A percentile compares a stretch with the other conserved stretches of the same genome.
Evolutionary conservation across 2,797 vertebrate species (phyloP).

Genomic region (Scarus forsteni): DNA sequence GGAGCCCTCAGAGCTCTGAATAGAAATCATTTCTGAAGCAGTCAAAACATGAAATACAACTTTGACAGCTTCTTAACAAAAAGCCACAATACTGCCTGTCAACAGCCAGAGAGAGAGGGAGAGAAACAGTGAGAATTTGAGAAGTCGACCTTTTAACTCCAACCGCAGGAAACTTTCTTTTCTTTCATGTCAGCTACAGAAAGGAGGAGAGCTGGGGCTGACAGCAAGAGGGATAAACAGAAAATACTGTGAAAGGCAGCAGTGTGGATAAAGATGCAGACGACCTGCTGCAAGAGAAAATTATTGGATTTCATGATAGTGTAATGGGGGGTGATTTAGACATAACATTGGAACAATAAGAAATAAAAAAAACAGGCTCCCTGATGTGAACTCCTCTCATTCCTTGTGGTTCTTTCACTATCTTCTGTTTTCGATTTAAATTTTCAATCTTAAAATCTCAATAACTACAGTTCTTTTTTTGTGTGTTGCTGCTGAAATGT

Average conservation of each 20-base stretch:
- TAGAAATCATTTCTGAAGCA: slow-evolving; percentile 5
- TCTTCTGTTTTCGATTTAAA: too few relatives aligned
- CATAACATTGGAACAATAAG: neutral
- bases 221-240: slow-evolving; percentile 32
- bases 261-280: slow-evolving; percentile 4
- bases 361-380: neutral
- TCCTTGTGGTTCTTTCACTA: too few relatives aligned
- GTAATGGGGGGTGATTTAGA: neutral
- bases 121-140: slow-evolving; percentile 3
- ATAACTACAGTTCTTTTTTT: too few relatives aligned
- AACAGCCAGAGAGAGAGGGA: neutral
- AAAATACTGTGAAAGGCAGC: neutral
- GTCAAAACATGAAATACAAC: slow-evolving; percentile 34
- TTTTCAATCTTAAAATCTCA: too few relatives aligned
- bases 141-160: slow-evolving; percentile 47
- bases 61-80: slow-evolving; percentile 49
- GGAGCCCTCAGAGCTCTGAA: slow-evolving; percentile 10
- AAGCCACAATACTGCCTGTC: slow-evolving; percentile 20
- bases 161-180: slow-evolving; percentile 26
- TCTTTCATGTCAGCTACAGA: slow-evolving; percentile 23
- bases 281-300: neutral
- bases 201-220: neutral
- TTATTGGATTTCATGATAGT: neutral
- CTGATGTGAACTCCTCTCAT: too few relatives aligned
- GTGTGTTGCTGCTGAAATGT: too few relatives aligned